phyloP scores from a whole-genome alignment of 2,888 invertebrate genomes.

The Phragmatobia fuliginosa region DNA sequence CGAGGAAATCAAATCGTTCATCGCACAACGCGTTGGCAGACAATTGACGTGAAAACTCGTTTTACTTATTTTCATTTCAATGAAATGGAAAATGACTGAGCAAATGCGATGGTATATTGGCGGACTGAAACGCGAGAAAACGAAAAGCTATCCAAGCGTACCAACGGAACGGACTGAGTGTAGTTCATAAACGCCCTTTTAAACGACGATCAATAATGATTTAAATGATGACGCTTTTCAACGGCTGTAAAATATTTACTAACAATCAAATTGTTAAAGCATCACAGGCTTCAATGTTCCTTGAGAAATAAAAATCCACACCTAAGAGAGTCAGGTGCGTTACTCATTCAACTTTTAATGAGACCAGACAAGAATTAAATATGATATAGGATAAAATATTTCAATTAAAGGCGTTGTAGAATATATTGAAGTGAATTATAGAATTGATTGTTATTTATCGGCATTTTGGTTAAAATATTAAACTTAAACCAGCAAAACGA shows the following conservation, averaged over 20 bases:
- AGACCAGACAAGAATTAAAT: neutral
- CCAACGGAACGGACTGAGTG: neutral
- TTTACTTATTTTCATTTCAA: conserved; percentile 6
- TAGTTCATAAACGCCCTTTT: neutral
- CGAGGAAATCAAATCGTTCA: neutral
- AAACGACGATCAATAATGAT: too few relatives aligned
- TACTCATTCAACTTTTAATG: neutral
- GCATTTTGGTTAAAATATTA: neutral
- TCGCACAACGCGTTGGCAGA: neutral
- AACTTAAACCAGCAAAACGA: neutral
- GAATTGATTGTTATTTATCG: neutral
- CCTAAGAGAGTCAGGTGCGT: too few relatives aligned
- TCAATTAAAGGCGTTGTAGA: neutral
- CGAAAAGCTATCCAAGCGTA: neutral
- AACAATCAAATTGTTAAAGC: neutral
- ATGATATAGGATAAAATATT: too few relatives aligned
- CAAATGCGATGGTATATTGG: neutral
- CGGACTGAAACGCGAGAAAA: neutral
- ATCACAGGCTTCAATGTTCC: too few relatives aligned
- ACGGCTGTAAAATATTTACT: neutral
- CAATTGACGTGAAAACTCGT: neutral
- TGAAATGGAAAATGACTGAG: conserved; percentile 9
- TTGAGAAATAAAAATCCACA: too few relatives aligned
- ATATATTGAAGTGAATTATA: too few relatives aligned
- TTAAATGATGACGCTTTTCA: neutral